A percentile compares a stretch with the other conserved stretches of the same genome.
These are phyloP conservation scores for Bombylius major DNA, from an alignment of 2,888 invertebrate species.

Conservation along the genomic window DNA sequence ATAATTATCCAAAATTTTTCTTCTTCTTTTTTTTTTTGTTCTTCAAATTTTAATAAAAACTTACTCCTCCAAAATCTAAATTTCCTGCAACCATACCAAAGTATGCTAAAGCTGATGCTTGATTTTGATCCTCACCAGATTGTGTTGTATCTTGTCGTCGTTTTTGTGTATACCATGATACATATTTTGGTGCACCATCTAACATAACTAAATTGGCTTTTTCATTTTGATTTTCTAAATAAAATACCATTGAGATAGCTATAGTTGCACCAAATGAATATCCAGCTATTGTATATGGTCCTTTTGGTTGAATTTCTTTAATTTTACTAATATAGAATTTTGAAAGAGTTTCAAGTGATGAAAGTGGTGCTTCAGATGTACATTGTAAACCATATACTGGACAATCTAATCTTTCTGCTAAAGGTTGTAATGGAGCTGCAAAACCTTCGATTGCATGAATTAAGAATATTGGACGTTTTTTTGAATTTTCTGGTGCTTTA, in stretches of 20 bases:
- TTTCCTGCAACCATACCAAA: constrained; percentile 71
- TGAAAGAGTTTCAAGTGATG: constrained; percentile 60
- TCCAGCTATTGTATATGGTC: constrained; percentile 81
- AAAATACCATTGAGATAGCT: constrained; percentile 87
- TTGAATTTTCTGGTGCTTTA: constrained; percentile 35
- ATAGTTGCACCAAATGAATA: constrained; percentile 94
- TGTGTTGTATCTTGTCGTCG: constrained; percentile 33
- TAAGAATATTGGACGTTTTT: constrained; percentile 47
- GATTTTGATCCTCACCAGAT: constrained; percentile 45
- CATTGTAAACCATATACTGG: constrained; percentile 87
- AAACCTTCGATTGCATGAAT: constrained; percentile 84
- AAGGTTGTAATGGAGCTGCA: constrained; percentile 51
- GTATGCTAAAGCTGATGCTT: constrained; percentile 65
- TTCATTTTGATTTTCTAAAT: constrained; percentile 51
- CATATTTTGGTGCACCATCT: constrained; percentile 81
- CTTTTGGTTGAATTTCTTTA: constrained; percentile 58
- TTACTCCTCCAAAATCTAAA: constrained; percentile 58
- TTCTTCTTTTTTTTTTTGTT: no score
- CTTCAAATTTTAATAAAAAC: constrained; percentile 9
- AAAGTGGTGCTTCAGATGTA: constrained; percentile 59
- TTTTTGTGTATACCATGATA: constrained; percentile 60
- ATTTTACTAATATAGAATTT: constrained; percentile 59
- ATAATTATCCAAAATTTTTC: no score
- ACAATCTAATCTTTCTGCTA: constrained; percentile 60
- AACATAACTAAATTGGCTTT: constrained; percentile 49